These are phyloP conservation scores for Eilema depressum DNA, from an alignment of 2,888 invertebrate species.

Conservation along the genomic window DNA sequence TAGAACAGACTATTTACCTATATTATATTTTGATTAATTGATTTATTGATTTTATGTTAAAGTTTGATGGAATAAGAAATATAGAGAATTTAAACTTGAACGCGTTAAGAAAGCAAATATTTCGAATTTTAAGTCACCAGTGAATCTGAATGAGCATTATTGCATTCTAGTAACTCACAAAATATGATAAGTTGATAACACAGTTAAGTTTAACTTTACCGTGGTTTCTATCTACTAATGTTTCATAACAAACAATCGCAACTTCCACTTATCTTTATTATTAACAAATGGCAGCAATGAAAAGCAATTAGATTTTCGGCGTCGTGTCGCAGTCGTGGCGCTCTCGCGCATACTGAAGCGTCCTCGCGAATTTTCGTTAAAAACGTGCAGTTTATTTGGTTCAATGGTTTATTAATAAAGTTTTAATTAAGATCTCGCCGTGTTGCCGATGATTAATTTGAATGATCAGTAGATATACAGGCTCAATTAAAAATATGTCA, in stretches of 20 bases:
- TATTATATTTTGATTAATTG: no score
- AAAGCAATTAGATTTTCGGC: neutral
- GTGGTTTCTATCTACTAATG: neutral
- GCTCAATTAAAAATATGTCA: conserved; percentile 78
- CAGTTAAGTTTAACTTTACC: no score
- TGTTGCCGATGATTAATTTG: conserved; percentile 77
- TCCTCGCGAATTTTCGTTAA: conserved; percentile 64
- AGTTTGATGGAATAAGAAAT: neutral
- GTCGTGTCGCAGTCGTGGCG: conserved; percentile 35
- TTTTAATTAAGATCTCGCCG: conserved; percentile 82
- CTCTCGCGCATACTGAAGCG: conserved; percentile 39
- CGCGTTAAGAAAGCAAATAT: no score
- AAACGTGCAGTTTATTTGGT: conserved; percentile 77
- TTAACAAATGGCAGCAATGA: neutral
- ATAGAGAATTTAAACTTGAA: no score
- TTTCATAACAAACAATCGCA: neutral
- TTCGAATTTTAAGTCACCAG: no score
- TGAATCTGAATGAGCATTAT: no score
- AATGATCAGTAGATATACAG: conserved; percentile 73
- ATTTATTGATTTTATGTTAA: neutral
- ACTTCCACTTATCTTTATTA: neutral
- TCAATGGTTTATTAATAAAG: conserved; percentile 77
- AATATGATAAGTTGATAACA: no score
- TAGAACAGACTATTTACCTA: no score
- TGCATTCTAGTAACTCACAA: no score